Evolutionary conservation across 2,113 vertebrate genomes (phyloP), one percentile per base, ranked within the genome.

Genomic region (Romanogobio albipinnatus): DNA sequence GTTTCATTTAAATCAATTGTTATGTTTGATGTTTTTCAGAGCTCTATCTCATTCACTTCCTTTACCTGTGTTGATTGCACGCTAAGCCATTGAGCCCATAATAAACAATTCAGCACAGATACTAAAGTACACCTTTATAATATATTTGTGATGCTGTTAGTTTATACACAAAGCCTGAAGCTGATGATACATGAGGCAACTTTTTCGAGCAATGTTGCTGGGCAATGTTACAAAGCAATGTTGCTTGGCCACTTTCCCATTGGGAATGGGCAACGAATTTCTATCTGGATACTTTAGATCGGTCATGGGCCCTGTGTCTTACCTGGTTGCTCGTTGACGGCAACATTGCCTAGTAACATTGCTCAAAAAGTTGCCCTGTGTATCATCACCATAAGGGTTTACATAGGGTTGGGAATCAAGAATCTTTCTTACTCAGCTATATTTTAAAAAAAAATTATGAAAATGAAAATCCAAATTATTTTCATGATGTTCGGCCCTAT

Each of bases 1-100:
- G 9, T 66, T 68, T 68, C 61, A 68, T 81, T 39, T 68, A 81
- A 68, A 81, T 26, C 61, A 26, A 29, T 43, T 81, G 43, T 51
- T 81, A 49, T 22, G 26, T 81, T 51, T 33, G 45, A 19, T 26
- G 43, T 33, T 68, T 81, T 29, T 53, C 24, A 36, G 76, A 24
- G 10, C 33, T 66, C 14, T 43, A 75, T 75, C 58, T 36, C 22
- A 24, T n/a, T 59, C 11, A 4, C 58, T 39, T 78, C 22, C 22
- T 59, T 61, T 81, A 66, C 45, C 3, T 80, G 43, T 51, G 78
- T 68, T 49, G 6, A 66, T 51, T 66, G n/a, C 17, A 66, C n/a
- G 9, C 22, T 1, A 43, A 76, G 6, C 15, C 75, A 36, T 58
- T 58, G 29, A 61, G 56, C 3, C 13, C 19, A 58, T 77, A 22